Percentiles rank a stretch among this genome's conserved stretches.
Evolutionary conservation across 2,888 invertebrate species (phyloP).

Genomic region (Diplazon laetatorius): DNA sequence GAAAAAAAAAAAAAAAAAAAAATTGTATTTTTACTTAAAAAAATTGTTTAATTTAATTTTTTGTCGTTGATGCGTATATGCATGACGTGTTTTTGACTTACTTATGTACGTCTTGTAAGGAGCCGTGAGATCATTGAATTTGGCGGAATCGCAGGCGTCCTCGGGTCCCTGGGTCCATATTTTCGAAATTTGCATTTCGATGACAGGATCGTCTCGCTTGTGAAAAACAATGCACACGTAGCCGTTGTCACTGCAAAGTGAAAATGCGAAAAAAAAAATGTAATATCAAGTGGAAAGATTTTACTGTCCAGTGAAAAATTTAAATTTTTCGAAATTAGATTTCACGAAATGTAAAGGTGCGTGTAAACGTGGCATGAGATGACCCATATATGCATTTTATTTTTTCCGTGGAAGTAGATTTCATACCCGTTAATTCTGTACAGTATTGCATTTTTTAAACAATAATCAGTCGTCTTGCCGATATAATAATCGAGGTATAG

Average conservation of each 20-base stretch:
- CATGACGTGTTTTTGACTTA: slow-evolving; percentile 81
- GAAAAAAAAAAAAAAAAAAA: no score
- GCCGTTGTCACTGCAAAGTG: slow-evolving; percentile 88
- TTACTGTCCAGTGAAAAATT: neutral
- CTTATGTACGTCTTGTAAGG: slow-evolving; percentile 88
- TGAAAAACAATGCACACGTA: slow-evolving; percentile 90
- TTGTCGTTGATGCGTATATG: neutral
- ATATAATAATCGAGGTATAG: no score
- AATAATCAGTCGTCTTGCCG: no score
- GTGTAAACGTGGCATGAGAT: no score
- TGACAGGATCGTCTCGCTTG: slow-evolving; percentile 87
- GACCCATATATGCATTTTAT: no score
- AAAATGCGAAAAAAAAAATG: slow-evolving; percentile 30
- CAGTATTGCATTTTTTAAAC: no score
- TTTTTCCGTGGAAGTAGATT: no score
- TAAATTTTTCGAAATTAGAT: no score
- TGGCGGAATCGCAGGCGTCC: slow-evolving; percentile 85
- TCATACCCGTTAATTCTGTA: no score
- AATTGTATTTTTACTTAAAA: no score
- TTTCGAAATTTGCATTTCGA: slow-evolving; percentile 88
- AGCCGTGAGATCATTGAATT: slow-evolving; percentile 83
- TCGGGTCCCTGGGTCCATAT: slow-evolving; percentile 83
- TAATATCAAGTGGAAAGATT: slow-evolving; percentile 32
- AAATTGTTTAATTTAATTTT: no score
- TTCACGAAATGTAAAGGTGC: no score